A percentile compares a stretch with the other conserved stretches of the same genome.
These are phyloP conservation scores for Pomatostomus ruficeps DNA, from an alignment of 2,113 vertebrate genomes.

Conservation along the genomic window DNA sequence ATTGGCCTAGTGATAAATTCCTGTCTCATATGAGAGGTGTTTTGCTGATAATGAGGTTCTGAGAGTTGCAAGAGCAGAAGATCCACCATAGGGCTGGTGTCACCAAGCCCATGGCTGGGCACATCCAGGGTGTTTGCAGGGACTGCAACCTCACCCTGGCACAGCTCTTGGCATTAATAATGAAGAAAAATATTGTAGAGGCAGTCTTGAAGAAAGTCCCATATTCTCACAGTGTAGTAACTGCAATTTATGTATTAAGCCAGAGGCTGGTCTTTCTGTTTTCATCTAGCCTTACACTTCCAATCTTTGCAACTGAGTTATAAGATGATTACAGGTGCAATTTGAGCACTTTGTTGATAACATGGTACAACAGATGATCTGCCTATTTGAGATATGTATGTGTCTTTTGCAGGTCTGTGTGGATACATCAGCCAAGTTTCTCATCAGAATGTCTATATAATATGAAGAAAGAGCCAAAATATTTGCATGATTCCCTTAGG, in stretches of 20 bases:
- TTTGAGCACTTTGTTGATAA: neutral
- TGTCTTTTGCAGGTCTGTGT: neutral
- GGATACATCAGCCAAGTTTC: neutral
- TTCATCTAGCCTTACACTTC: neutral
- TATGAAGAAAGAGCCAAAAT: neutral
- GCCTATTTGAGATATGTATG: neutral
- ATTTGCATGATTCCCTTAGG: neutral
- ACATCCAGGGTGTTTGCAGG: rapidly evolving
- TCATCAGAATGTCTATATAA: neutral
- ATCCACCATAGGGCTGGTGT: rapidly evolving
- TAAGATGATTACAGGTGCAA: neutral
- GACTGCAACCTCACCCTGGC: rapidly evolving
- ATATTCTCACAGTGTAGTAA: rapidly evolving
- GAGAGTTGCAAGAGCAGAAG: neutral
- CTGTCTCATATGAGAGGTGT: too few species aligned
- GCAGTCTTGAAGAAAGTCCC: neutral
- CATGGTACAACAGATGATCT: neutral
- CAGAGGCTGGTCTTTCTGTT: neutral
- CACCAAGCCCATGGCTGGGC: neutral
- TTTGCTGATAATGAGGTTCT: neutral
- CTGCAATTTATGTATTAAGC: neutral
- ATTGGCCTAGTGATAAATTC: neutral
- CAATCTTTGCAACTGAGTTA: neutral
- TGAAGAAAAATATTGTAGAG: neutral
- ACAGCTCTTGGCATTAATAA: neutral